Conservation (phyloP, 2,797 vertebrate species). For the Falco biarmicus region DNA sequence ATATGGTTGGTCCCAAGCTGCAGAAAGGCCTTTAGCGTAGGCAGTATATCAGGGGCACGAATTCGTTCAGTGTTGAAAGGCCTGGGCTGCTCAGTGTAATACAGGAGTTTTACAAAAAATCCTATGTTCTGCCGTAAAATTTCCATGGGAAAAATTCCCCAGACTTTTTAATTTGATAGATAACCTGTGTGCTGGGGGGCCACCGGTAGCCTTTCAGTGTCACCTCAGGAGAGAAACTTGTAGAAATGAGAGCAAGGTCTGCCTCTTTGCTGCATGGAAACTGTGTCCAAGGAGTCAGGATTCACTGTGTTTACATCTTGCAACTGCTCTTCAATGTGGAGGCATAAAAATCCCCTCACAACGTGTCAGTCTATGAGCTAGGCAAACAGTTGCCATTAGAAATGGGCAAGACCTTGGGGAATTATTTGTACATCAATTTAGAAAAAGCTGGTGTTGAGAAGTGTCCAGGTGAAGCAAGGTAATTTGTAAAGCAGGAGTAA, state of each 20-base stretch:
- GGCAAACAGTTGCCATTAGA: neutral
- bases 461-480: neutral
- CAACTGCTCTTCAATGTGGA: neutral
- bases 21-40: neutral
- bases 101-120: neutral
- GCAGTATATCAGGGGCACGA: neutral
- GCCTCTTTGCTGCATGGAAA: neutral
- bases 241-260: neutral
- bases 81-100: neutral
- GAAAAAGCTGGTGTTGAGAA: neutral
- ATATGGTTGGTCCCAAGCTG: neutral
- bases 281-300: neutral
- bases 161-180: neutral
- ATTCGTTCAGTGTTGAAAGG: neutral
- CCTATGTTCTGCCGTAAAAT: neutral
- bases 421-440: neutral
- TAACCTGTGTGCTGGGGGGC: neutral
- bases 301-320: neutral
- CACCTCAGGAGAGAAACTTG: neutral
- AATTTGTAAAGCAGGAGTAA: neutral
- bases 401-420: neutral
- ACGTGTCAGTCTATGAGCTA: neutral
- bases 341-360: neutral
- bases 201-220: neutral
- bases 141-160: neutral